Percentiles rank a stretch among this genome's conserved stretches.
Evolutionary conservation across 2,797 vertebrate genomes (phyloP).

Genomic region (Lateolabrax maculatus): DNA sequence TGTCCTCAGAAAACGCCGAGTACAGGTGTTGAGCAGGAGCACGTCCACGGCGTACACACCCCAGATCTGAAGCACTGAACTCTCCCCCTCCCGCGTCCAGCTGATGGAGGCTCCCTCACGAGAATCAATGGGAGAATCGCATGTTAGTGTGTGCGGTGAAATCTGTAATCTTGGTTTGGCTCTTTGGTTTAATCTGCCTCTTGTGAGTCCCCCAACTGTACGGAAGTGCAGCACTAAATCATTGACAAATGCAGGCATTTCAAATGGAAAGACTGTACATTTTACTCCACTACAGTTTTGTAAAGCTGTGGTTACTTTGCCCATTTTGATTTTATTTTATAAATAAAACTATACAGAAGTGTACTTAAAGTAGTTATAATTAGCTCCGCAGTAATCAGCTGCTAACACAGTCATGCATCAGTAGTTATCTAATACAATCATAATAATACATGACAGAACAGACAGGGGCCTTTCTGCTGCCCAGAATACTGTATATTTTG

Average conservation of each 20-base stretch:
- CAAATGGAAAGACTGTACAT: neutral
- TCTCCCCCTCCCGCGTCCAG: no score
- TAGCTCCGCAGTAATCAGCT: neutral
- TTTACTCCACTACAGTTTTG: neutral
- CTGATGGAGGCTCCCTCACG: neutral
- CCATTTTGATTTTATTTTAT: neutral
- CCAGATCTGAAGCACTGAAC: no score
- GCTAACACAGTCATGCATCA: neutral
- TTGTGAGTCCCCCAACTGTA: neutral
- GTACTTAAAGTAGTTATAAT: neutral
- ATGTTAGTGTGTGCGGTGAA: neutral
- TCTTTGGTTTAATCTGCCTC: neutral
- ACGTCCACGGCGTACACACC: no score
- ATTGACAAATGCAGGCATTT: neutral
- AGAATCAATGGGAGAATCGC: neutral
- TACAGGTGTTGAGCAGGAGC: neutral
- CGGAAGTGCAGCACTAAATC: neutral
- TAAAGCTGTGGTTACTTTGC: neutral
- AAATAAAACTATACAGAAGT: neutral
- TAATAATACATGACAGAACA: neutral
- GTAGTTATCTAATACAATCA: neutral
- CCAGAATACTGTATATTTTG: neutral
- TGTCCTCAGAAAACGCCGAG: conserved; percentile 31
- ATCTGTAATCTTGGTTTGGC: neutral
- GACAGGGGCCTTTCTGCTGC: neutral